Conservation (phyloP, 2,888 invertebrate species). For the Bibio marci region DNA sequence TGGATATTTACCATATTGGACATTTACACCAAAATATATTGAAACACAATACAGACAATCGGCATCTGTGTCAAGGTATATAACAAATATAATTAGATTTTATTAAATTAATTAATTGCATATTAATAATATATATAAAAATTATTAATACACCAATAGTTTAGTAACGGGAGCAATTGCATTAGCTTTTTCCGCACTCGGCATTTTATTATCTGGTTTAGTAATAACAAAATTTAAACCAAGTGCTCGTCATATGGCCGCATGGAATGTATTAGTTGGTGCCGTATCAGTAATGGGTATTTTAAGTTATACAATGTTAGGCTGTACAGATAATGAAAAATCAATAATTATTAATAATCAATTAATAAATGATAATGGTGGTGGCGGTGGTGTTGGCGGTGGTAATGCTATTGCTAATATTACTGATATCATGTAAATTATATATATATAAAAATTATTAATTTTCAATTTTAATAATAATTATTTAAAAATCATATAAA, state of each 20-base stretch:
- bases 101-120: neutral
- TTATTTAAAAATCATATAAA: no score
- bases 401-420: no score
- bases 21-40: conserved; percentile 68
- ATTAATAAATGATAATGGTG: no score
- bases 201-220: conserved; percentile 47
- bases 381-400: no score
- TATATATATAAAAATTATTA: no score
- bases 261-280: conserved; percentile 51
- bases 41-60: conserved; percentile 65
- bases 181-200: conserved; percentile 49
- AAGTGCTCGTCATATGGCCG: conserved; percentile 43
- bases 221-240: conserved; percentile 49
- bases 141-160: conserved; percentile 23
- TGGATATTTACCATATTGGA: conserved; percentile 59
- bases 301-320: conserved; percentile 45
- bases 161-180: conserved; percentile 56
- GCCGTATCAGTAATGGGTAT: conserved; percentile 43
- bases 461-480: no score
- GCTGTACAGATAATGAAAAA: conserved; percentile 43
- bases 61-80: conserved; percentile 44
- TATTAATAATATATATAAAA: no score
- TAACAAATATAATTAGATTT: neutral
- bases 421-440: no score
- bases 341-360: conserved; percentile 26